Percentiles rank a stretch among this genome's conserved stretches.
These are phyloP conservation scores for Netelia virgata DNA, from an alignment of 2,888 invertebrate genomes.

Conservation along the genomic window DNA sequence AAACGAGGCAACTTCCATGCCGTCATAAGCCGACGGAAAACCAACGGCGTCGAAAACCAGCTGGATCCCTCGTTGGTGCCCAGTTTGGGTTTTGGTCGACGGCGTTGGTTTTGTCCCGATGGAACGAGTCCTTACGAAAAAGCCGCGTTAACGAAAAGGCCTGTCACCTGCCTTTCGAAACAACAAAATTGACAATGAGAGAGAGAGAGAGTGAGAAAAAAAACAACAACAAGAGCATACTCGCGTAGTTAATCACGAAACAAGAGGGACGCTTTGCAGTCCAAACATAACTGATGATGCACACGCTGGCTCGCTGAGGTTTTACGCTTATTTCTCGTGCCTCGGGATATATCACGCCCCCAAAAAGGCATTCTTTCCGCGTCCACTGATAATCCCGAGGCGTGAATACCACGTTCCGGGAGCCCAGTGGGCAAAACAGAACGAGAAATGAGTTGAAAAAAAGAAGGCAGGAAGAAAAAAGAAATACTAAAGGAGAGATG, in stretches of 20 bases:
- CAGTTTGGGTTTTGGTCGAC: conserved; percentile 9
- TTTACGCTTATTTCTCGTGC: conserved; percentile 22
- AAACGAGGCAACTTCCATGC: conserved; percentile 31
- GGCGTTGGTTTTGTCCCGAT: conserved; percentile 19
- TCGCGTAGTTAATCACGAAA: conserved; percentile 44
- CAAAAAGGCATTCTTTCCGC: conserved; percentile 34
- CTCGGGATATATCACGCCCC: conserved; percentile 32
- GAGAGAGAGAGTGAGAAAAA: no score
- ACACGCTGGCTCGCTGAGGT: neutral
- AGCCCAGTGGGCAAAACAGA: conserved; percentile 22
- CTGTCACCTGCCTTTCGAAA: conserved; percentile 28
- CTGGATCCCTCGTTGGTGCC: conserved; percentile 10
- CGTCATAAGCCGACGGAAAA: conserved; percentile 51
- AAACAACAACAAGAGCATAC: neutral
- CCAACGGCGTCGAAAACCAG: conserved; percentile 42
- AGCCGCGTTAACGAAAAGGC: conserved; percentile 47
- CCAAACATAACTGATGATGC: conserved; percentile 27
- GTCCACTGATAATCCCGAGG: conserved; percentile 48
- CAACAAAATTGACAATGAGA: conserved; percentile 42
- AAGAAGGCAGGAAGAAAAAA: conserved; percentile 35
- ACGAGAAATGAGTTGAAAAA: conserved; percentile 39
- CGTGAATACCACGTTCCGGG: conserved; percentile 27
- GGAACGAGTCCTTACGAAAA: conserved; percentile 11
- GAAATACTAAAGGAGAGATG: conserved; percentile 1
- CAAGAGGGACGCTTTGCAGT: conserved; percentile 17